phyloP scores from a whole-genome alignment of 2,113 vertebrate genomes.

The Tylochromis polylepis region DNA sequence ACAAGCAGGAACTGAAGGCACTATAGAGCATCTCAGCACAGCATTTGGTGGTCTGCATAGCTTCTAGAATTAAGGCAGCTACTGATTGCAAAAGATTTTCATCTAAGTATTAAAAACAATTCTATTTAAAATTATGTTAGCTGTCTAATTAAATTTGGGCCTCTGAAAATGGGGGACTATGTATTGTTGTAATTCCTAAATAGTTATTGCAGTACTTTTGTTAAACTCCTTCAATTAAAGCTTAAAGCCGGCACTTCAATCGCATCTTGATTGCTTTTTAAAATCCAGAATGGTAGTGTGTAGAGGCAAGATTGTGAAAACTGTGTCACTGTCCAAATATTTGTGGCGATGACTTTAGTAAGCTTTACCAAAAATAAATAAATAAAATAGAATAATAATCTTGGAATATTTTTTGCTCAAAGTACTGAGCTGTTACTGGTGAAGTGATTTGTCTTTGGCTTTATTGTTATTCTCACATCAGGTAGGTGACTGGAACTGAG shows the following conservation, averaged over 20 bases:
- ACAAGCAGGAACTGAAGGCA: neutral
- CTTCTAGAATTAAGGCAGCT: neutral
- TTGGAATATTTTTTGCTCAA: neutral
- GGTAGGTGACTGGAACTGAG: neutral
- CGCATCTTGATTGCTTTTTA: neutral
- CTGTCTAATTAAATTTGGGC: neutral
- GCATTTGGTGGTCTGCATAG: neutral
- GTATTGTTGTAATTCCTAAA: neutral
- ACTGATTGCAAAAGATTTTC: neutral
- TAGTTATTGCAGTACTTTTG: neutral
- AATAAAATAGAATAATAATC: neutral
- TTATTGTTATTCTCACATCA: slow-evolving; percentile 8
- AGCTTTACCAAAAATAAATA: neutral
- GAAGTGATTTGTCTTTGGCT: neutral
- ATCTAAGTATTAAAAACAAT: neutral
- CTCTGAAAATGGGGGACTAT: neutral
- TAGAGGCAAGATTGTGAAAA: neutral
- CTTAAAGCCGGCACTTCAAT: neutral
- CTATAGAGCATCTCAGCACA: neutral
- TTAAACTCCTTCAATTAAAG: neutral
- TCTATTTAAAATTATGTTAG: neutral
- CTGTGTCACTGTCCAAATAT: neutral
- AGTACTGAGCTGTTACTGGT: neutral
- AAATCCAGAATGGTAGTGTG: neutral
- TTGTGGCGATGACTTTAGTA: neutral